Evolutionary conservation across 1,140 invertebrate genomes (phyloP), one percentile per base, ranked within the genome.

Genomic region (Macrobrachium rosenbergii): DNA sequence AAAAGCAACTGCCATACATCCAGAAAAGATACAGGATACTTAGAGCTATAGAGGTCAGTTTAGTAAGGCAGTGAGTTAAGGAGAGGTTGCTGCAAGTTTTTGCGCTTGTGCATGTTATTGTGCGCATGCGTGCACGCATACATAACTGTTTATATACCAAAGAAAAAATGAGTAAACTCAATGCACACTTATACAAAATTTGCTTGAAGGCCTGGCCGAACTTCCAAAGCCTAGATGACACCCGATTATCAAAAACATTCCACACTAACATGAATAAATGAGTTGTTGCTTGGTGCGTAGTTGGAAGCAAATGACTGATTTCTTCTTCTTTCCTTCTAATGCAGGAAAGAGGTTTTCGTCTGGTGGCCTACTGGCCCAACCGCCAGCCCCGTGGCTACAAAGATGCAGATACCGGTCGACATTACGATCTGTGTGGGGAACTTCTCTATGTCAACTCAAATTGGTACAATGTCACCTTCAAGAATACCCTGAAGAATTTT

Each of bases 291-390:
- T n/a, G n/a, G n/a, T n/a, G n/a, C n/a, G n/a, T n/a, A n/a, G n/a
- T n/a, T n/a, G n/a, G n/a, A n/a, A n/a, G n/a, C n/a, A n/a, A 17
- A 28, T 23, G 63, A 37, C 75, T 16, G 28, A 75, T n/a, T 75
- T 16, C 28, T 75, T 21, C 16, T 75, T 16, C 28, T 17, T 43
- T 10, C 52, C 52, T 52, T 52, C 6, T 12, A 2, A 52, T 52
- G 8, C 69, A 83, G 82, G 59, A 23, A 16, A 64, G 64, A 21
- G 82, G 82, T 67, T 83, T 83, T 23, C 7, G n/a, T 17, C 60
- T 28, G 11, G 58, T 75, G n/a, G 82, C 82, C 8, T 83, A 83
- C 69, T 83, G 82, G 82, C 21, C 28, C 5, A 83, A 83, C 37
- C 21, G 58, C 6, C 7, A 62, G 5, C 59, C 52, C n/a, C 8